Conservation (phyloP, 2,113 vertebrate species). For the Osmerus mordax region DNA sequence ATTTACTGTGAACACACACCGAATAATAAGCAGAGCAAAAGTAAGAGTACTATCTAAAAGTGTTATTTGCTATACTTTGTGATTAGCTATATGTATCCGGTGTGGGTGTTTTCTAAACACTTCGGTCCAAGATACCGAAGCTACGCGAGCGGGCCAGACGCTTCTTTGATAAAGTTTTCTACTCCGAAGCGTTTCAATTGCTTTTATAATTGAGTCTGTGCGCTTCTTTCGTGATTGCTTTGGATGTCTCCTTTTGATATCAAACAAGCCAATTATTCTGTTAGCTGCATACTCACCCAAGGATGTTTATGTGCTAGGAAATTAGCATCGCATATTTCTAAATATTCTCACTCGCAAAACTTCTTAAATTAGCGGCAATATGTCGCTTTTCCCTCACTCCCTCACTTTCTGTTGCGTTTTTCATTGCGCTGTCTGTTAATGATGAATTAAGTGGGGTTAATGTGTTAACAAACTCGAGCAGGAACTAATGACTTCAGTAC, state of each 20-base stretch:
- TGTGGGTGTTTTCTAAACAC: background rate
- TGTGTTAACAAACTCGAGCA: constrained; percentile 69
- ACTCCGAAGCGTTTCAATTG: constrained; percentile 65
- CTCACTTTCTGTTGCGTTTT: constrained; percentile 23
- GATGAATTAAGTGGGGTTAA: constrained; percentile 68
- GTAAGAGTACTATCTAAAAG: too few species aligned
- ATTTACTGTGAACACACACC: too few species aligned
- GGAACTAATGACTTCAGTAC: constrained; percentile 65
- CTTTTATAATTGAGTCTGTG: constrained; percentile 71
- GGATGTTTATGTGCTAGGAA: constrained; percentile 44
- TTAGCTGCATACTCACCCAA: constrained; percentile 41
- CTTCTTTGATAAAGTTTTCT: constrained; percentile 62
- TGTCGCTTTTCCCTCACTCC: constrained; percentile 15
- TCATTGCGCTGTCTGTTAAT: constrained; percentile 51
- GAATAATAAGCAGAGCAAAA: too few species aligned
- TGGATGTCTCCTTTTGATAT: constrained; percentile 61
- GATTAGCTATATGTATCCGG: too few species aligned
- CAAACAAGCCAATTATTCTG: constrained; percentile 66
- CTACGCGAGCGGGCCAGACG: constrained; percentile 43
- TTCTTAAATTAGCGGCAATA: background rate
- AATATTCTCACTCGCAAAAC: constrained; percentile 21
- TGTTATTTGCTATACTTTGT: too few species aligned
- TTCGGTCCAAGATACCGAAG: background rate
- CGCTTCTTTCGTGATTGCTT: constrained; percentile 61
- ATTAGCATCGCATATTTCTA: constrained; percentile 33